phyloP scores from a whole-genome alignment of 2,113 vertebrate genomes.

The Tricholaema leucomelas region DNA sequence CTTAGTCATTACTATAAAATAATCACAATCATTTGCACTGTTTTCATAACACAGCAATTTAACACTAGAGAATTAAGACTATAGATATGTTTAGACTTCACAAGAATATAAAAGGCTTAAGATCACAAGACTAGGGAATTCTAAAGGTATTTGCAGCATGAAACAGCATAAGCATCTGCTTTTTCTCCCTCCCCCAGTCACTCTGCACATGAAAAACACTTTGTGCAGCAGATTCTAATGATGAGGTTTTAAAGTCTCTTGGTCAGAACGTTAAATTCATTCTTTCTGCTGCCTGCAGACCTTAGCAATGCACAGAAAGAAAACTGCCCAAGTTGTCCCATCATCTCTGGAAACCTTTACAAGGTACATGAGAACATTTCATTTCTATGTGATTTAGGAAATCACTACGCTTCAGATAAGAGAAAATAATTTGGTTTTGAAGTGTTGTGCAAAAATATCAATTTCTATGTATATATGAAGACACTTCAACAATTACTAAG shows the following conservation, averaged over 20 bases:
- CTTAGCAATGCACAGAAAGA: not conserved
- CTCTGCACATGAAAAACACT: not conserved
- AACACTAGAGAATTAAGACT: not conserved
- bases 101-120: not conserved
- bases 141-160: not conserved
- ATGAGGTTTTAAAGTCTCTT: not conserved
- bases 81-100: not conserved
- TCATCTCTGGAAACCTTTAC: not conserved
- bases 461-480: not conserved
- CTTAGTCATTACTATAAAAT: not conserved
- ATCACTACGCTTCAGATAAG: not conserved
- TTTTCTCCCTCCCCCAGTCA: not conserved
- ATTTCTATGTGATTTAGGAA: not conserved
- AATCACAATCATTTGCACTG: not conserved
- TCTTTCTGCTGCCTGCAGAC: not conserved
- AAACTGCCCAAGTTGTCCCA: not conserved
- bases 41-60: not conserved
- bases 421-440: not conserved
- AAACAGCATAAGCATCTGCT: not conserved
- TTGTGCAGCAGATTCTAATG: not conserved
- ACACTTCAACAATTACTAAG: not conserved
- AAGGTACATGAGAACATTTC: not conserved
- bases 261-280: not conserved
- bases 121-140: not conserved
- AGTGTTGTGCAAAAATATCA: not conserved